Evolutionary conservation across 2,888 invertebrate genomes (phyloP), one percentile per base, ranked within the genome.

Genomic region (Brenthis hecate): DNA sequence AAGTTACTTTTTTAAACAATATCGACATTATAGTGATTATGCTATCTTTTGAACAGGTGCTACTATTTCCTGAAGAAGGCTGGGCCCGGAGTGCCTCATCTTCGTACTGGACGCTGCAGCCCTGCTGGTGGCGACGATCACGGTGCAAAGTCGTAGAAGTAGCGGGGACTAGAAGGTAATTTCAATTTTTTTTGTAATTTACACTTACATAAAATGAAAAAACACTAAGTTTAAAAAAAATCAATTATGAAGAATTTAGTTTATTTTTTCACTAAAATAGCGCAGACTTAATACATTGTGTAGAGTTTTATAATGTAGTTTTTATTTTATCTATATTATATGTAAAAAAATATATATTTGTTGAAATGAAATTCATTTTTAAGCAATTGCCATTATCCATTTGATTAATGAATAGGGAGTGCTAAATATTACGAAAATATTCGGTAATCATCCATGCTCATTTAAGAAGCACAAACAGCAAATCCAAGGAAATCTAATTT

Each of bases 1-100:
- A 16, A 32, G 4, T 14, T 47, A 64, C 65, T 72, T 73, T 72
- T 74, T 74, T 75, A 69, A 71, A 74, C 72, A 76, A 68, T 74
- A 36, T 47, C 6, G n/a, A 57, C 14, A 13, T 13, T 54, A 28
- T 28, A 28, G 5, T 28, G 28, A 28, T 4, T 28, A 28, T 3
- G 5, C 5, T 28, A 28, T 14, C 50, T 63, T 65, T 68, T 53
- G 47, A n/a, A 19, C 93, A 96, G 96, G 96, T 97, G 77, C 94
- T 97, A 77, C 93, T 97, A 80, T 97, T 96, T 85, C 97, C 97
- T 3, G 97, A 97, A 86, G 97, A 97, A 85, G 97, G 97, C 28
- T 97, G 97, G 97, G 97, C 97, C 73, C 95, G 96, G 76, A 97
- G 96, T 78, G 97, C 97, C 51, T 95, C 96, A 64, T 96, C 96